A percentile compares a stretch with the other conserved stretches of the same genome.
Evolutionary conservation across 2,113 vertebrate genomes (phyloP).

Genomic region (Scortum barcoo): DNA sequence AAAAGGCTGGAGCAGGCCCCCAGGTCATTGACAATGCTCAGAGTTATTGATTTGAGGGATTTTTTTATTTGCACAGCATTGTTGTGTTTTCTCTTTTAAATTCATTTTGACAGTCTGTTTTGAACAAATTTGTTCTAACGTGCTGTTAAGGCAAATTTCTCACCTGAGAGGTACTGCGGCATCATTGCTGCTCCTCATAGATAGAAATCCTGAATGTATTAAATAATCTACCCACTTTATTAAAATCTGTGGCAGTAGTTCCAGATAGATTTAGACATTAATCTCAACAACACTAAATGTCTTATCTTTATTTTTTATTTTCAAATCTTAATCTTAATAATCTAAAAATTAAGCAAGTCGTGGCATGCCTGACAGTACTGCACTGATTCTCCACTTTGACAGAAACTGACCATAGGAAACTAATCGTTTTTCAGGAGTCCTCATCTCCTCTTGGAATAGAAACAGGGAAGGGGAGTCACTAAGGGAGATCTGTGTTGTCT

Average conservation of each 20-base stretch:
- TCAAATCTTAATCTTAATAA: neutral
- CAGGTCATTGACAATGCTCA: constrained; percentile 55
- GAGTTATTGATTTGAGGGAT: constrained; percentile 64
- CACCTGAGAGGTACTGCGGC: neutral
- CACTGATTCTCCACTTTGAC: constrained; percentile 1
- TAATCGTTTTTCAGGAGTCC: constrained; percentile 34
- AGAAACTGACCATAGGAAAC: constrained; percentile 10
- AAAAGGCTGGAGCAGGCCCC: constrained; percentile 55
- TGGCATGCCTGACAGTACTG: neutral
- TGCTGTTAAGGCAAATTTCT: neutral
- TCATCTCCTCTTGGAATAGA: constrained; percentile 48
- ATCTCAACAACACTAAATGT: neutral
- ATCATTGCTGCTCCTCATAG: neutral
- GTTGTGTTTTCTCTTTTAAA: neutral
- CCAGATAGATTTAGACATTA: neutral
- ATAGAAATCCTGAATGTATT: neutral
- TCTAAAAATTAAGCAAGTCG: neutral
- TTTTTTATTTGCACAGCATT: constrained; percentile 14
- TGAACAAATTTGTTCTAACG: neutral
- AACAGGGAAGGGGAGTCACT: constrained; percentile 57
- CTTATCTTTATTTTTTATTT: neutral
- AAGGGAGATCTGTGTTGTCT: constrained; percentile 75
- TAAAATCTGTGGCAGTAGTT: neutral
- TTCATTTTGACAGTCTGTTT: constrained; percentile 32
- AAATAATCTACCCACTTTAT: neutral